Base-by-base conservation (phyloP, 2,888 invertebrate species). In the Oscheius sp. region DNA sequence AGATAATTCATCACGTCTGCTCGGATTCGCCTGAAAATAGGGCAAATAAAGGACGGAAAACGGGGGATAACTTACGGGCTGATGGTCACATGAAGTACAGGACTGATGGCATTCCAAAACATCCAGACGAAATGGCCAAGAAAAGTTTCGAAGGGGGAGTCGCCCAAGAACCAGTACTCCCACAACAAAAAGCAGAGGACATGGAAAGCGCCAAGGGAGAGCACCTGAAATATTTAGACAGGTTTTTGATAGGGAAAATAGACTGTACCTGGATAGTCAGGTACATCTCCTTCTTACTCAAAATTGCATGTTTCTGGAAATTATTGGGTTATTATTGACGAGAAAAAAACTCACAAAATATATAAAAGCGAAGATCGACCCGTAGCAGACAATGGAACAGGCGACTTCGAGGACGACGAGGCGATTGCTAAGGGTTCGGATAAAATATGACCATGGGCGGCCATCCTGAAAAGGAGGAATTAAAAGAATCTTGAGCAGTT, bases 91-190 rank as follows among this genome's bases (percentile, higher is more conserved):
- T 80, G 78, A 12, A 80, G 69, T 49, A 78, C 61, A 1, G 80
- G 77, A 56, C 76, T 77, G 23, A 80, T 78, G 18, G 77, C 71
- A 55, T 80, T 80, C 80, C 80, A 80, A 27, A 78, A 23, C 80
- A 80, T 80, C 80, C 80, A 80, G n/a, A 80, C 73, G 21, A 80
- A 77, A 41, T 80, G 80, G 5, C 78, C 77, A 45, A 80, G 64
- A 59, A 78, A 80, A 3, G 78, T 72, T n/a, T 77, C 76, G 18
- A 80, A 71, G 7, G 78, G 78, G 6, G 71, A 52, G 12, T 78
- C 72, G 7, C 78, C 77, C 29, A 80, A 76, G 16, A 76, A 76
- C 55, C 77, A 66, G 41, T 80, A 80, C 59, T 80, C 80, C 80
- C 80, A 80, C 16, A 77, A 73, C 13, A 78, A 29, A 70, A 77